Conservation (phyloP, 2,113 vertebrate genomes). For the Colistium nudipinnis region DNA sequence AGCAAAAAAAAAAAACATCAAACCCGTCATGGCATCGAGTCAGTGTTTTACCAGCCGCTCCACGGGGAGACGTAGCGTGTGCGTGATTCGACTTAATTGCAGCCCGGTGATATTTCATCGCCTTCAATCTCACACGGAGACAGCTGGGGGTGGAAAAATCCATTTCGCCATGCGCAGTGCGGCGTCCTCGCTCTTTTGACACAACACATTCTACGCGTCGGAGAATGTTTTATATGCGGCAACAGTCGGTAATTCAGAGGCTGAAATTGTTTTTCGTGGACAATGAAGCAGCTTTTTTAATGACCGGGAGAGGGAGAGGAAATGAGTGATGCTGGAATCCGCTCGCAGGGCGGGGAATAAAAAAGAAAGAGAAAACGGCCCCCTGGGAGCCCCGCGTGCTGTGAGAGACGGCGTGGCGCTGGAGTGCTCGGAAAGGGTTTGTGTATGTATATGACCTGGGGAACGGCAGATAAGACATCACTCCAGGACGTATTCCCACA, state of each 20-base stretch:
- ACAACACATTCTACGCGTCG: slow-evolving; percentile 25
- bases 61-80: slow-evolving; percentile 15
- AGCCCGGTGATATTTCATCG: slow-evolving; percentile 32
- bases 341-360: slow-evolving; percentile 35
- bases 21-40: slow-evolving; percentile 37
- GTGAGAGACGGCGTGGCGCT: slow-evolving; percentile 10
- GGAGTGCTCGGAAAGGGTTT: slow-evolving; percentile 16
- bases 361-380: slow-evolving; percentile 57
- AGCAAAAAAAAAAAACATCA: slow-evolving; percentile 18
- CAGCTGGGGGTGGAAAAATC: slow-evolving; percentile 19
- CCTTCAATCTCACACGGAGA: slow-evolving; percentile 32
- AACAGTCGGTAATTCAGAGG: slow-evolving; percentile 28
- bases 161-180: slow-evolving; percentile 22
- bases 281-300: slow-evolving; percentile 65
- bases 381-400: slow-evolving; percentile 33
- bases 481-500: slow-evolving; percentile 32
- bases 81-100: slow-evolving; percentile 49
- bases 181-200: slow-evolving; percentile 17
- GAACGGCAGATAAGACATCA: slow-evolving; percentile 39
- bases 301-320: slow-evolving; percentile 42
- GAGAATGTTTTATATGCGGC: slow-evolving; percentile 19
- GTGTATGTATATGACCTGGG: slow-evolving; percentile 32
- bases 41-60: slow-evolving; percentile 10
- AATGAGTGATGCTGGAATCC: slow-evolving; percentile 33
- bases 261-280: slow-evolving; percentile 64